Evolutionary conservation across 2,797 vertebrate genomes (phyloP).

Genomic region (Toxotes lorentzi): DNA sequence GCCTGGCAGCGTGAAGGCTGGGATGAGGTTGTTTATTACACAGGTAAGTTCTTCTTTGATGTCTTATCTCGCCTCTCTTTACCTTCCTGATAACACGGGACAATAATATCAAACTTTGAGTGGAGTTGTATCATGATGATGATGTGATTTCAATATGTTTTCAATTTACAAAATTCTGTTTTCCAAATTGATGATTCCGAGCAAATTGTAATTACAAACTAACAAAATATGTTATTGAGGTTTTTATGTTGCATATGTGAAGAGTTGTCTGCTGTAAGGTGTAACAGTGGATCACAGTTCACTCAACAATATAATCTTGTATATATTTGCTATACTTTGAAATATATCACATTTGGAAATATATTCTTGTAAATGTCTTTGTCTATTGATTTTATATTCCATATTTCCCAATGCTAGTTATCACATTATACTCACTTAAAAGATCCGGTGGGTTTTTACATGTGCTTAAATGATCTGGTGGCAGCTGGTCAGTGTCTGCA

Average conservation of each 20-base stretch:
- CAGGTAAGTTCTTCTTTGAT: constrained; percentile 83
- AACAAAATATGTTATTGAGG: not conserved
- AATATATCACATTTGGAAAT: too few relatives aligned
- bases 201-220: not conserved
- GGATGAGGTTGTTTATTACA: constrained; percentile 97
- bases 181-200: not conserved
- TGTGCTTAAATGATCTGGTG: too few relatives aligned
- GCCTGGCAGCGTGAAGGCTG: constrained; percentile 97
- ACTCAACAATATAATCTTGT: too few relatives aligned
- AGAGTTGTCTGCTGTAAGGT: too few relatives aligned
- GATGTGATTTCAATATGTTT: not conserved
- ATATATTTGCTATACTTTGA: too few relatives aligned
- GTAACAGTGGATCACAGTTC: too few relatives aligned
- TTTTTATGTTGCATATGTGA: not conserved
- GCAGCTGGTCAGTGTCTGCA: too few relatives aligned
- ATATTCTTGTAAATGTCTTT: too few relatives aligned
- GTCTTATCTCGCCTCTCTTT: not conserved
- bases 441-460: too few relatives aligned
- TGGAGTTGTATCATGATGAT: not conserved
- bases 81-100: not conserved
- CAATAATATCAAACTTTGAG: not conserved
- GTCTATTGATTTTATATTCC: too few relatives aligned
- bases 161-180: not conserved
- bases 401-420: too few relatives aligned
- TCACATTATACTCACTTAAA: too few relatives aligned